Evolutionary conservation across 2,888 invertebrate genomes (phyloP).

Genomic region (Rotaria magnacalcarata): DNA sequence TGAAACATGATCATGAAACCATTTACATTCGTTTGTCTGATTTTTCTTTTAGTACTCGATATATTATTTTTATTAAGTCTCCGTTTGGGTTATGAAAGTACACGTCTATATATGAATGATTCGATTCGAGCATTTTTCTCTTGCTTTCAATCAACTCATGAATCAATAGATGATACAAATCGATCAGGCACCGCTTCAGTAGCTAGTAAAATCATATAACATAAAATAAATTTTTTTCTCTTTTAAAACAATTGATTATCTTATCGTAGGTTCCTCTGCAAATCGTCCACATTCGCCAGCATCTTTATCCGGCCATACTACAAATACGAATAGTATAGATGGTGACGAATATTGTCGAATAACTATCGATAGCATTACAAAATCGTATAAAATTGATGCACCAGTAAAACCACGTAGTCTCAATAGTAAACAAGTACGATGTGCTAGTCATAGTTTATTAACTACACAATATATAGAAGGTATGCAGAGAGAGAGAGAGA

Average conservation of each 20-base stretch:
- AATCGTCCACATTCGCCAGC: slow-evolving; percentile 10
- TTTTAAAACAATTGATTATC: background rate
- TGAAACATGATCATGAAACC: too few species aligned
- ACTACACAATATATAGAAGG: background rate
- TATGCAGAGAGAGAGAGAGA: background rate
- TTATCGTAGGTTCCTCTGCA: background rate
- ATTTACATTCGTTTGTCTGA: too few species aligned
- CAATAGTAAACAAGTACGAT: background rate
- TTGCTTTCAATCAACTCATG: slow-evolving; percentile 51
- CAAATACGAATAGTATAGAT: background rate
- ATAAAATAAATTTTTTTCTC: background rate
- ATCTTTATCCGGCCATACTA: slow-evolving; percentile 6
- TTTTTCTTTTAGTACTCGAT: slow-evolving; percentile 62
- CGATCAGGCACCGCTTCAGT: slow-evolving; percentile 48
- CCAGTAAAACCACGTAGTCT: slow-evolving; percentile 47
- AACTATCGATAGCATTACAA: slow-evolving; percentile 52
- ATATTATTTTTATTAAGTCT: slow-evolving; percentile 69
- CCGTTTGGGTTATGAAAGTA: slow-evolving; percentile 62
- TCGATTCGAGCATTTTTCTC: slow-evolving; percentile 55
- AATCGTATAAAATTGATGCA: slow-evolving; percentile 56
- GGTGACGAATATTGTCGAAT: slow-evolving; percentile 48
- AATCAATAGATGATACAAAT: slow-evolving; percentile 21
- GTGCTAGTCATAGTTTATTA: background rate
- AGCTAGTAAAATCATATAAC: background rate
- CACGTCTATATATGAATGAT: slow-evolving; percentile 55